Conservation (phyloP, 2,888 invertebrate species). For the Melinopterus prodromus region DNA sequence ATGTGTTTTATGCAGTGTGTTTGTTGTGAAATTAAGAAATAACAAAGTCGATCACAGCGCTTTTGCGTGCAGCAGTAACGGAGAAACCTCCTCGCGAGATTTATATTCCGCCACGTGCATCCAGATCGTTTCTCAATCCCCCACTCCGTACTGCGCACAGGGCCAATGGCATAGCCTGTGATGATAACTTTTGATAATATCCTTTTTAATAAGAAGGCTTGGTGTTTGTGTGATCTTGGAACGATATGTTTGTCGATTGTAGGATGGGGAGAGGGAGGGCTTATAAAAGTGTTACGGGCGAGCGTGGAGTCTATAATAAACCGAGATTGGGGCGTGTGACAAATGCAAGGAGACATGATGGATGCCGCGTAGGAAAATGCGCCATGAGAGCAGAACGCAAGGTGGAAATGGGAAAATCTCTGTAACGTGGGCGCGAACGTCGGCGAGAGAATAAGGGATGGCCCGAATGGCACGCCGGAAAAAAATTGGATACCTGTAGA, state of each 20-base stretch:
- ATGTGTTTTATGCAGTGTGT: too few species aligned
- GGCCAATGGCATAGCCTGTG: too few species aligned
- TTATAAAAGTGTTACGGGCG: constrained; percentile 36
- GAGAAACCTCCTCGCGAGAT: too few species aligned
- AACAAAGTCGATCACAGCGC: too few species aligned
- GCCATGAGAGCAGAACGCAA: constrained; percentile 40
- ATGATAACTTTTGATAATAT: too few species aligned
- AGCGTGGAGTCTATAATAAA: constrained; percentile 29
- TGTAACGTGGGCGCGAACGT: constrained; percentile 38
- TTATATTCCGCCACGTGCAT: too few species aligned
- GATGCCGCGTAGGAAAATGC: constrained; percentile 42
- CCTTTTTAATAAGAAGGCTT: too few species aligned
- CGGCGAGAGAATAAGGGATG: constrained; percentile 41
- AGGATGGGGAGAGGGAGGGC: background rate
- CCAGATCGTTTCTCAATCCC: too few species aligned
- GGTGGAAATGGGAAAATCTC: constrained; percentile 45
- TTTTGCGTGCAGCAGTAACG: too few species aligned
- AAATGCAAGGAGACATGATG: constrained; percentile 45
- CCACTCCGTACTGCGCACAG: too few species aligned
- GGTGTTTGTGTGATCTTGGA: background rate
- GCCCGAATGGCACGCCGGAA: constrained; percentile 36
- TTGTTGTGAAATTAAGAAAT: too few species aligned
- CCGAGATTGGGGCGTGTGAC: constrained; percentile 44
- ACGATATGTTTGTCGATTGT: constrained; percentile 13
- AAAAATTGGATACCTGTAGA: constrained; percentile 45